Evolutionary conservation across 2,113 vertebrate genomes (phyloP), one percentile per base, ranked within the genome.

Genomic region (Morphnarchus princeps): DNA sequence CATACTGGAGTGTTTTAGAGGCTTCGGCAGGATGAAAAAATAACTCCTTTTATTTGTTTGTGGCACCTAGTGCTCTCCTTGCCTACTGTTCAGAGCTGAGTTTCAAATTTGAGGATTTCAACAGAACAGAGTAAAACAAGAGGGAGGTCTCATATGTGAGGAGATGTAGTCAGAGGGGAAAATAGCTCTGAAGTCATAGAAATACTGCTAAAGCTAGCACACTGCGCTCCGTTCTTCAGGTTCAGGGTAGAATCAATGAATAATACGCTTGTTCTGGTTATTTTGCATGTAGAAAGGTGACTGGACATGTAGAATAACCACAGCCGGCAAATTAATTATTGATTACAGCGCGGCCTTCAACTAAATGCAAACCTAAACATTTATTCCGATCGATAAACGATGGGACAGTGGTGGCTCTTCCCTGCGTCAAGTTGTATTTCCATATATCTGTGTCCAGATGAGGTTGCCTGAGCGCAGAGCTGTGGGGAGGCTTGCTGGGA

Each of bases 341-440:
- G 57, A 96, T 89, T 87, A 14, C 42, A 89, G 59, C 1, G 0
- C 79, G 86, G 38, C 54, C 89, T 90, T 87, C 71, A 66, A 91
- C 86, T 92, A 92, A 91, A 95, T 83, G 73, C 90, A 95, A 92
- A 96, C 97, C 96, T 86, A 97, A 97, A 94, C 90, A 91, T 94
- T 95, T 83, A 97, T 97, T 95, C 58, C 67, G 90, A 92, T 92
- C 88, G 91, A 66, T 95, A 94, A 97, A 89, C 91, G 82, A 92
- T 96, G 82, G 55, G 88, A 47, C 83, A 49, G 77, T 89, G 69
- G 88, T 69, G 86, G 77, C 63, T 71, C 38, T 89, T 95, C 80
- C 82, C 38, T 36, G 4, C 0, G 0, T 85, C 70, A n/a, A 54
- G 73, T 31, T 88, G 57, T 63, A 85, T 95, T 92, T 95, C 65